Evolutionary conservation across 2,888 invertebrate species (phyloP).

Genomic region (Horisme vitalbata): DNA sequence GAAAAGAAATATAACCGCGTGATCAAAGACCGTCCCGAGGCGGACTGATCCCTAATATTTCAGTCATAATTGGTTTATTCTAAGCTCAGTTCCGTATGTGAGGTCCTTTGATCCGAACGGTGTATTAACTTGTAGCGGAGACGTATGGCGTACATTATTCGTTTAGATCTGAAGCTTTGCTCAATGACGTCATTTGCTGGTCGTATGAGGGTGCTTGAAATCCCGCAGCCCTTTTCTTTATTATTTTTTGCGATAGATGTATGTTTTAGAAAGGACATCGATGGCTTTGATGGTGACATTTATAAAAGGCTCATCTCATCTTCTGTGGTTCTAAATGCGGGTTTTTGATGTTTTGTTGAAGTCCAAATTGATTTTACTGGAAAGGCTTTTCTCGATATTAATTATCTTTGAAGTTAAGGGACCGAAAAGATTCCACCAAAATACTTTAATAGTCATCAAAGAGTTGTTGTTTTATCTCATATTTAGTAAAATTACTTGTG

Average conservation of each 20-base stretch:
- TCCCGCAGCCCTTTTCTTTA: conserved; percentile 28
- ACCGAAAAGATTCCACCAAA: too few species aligned
- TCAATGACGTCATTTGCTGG: conserved; percentile 64
- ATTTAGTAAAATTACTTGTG: too few species aligned
- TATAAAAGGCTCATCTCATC: conserved; percentile 8
- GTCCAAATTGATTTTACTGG: too few species aligned
- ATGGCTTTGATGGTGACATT: conserved; percentile 17
- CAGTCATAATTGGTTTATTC: conserved; percentile 83
- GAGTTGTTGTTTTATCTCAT: too few species aligned
- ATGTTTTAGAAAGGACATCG: conserved; percentile 22
- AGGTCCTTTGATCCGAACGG: conserved; percentile 75
- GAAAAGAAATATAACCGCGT: conserved; percentile 69
- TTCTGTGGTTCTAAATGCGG: too few species aligned
- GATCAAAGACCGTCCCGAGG: conserved; percentile 74
- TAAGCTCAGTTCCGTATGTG: conserved; percentile 79
- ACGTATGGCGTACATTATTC: conserved; percentile 75
- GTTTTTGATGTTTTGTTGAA: too few species aligned
- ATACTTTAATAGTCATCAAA: too few species aligned
- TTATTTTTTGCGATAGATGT: conserved; percentile 27
- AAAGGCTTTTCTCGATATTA: too few species aligned
- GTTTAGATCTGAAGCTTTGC: conserved; percentile 67
- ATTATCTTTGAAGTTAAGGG: too few species aligned
- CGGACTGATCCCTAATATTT: conserved; percentile 81
- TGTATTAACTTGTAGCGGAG: conserved; percentile 78
- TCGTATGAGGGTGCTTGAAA: conserved; percentile 30